Percentiles rank a stretch among this genome's conserved stretches.
Conservation (phyloP, 2,888 invertebrate genomes). For the Dyspetes luteomarginatus region DNA sequence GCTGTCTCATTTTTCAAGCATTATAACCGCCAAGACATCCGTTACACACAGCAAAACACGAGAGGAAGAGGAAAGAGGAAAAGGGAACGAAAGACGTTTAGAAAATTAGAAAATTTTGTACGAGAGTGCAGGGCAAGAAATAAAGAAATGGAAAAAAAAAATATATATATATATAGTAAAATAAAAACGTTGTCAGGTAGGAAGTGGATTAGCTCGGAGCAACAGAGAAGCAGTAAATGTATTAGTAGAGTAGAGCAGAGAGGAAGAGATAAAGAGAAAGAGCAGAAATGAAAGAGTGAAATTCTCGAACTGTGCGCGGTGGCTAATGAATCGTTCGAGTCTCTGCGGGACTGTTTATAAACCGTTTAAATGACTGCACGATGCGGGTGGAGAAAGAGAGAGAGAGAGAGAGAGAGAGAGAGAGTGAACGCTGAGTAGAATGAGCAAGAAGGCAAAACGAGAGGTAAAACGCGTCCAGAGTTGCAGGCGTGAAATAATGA, state of each 20-base stretch:
- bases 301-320: constrained; percentile 56
- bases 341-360: constrained; percentile 76
- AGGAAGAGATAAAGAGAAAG: constrained; percentile 6
- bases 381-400: constrained; percentile 39
- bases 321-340: constrained; percentile 76
- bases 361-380: constrained; percentile 78
- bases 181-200: constrained; percentile 36
- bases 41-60: no score
- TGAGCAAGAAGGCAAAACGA: constrained; percentile 21
- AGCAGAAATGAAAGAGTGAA: constrained; percentile 59
- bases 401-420: constrained; percentile 43
- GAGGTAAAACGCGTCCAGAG: constrained; percentile 40
- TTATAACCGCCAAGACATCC: no score
- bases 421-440: neutral
- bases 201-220: constrained; percentile 55
- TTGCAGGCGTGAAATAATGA: constrained; percentile 45
- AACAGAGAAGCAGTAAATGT: constrained; percentile 6
- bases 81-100: neutral
- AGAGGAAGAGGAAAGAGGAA: neutral
- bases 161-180: no score
- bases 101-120: constrained; percentile 25
- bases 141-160: constrained; percentile 23
- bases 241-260: neutral
- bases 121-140: neutral
- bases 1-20: constrained; percentile 7